These are phyloP conservation scores for Nymphicus hollandicus DNA, from an alignment of 2,113 vertebrate species.

Conservation along the genomic window DNA sequence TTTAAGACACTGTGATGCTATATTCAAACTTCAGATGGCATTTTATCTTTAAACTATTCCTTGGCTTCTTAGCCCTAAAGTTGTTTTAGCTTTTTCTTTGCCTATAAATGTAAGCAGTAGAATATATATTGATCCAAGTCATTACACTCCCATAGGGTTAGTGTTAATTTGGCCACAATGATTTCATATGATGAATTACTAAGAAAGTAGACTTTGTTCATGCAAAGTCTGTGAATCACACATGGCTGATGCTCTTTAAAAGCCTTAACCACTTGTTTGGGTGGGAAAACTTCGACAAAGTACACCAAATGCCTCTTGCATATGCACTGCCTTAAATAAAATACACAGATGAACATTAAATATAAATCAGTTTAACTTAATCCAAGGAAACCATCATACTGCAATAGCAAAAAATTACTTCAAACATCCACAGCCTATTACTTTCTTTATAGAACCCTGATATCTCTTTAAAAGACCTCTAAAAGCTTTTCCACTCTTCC, in stretches of 20 bases:
- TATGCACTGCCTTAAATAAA: background rate
- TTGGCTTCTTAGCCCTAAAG: background rate
- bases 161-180: background rate
- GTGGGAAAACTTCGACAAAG: background rate
- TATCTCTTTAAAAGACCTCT: background rate
- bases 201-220: background rate
- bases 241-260: background rate
- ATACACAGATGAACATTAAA: background rate
- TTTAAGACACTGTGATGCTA: background rate
- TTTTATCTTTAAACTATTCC: background rate
- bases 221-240: background rate
- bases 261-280: background rate
- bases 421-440: background rate
- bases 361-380: background rate
- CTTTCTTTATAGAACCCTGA: background rate
- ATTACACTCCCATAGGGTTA: background rate
- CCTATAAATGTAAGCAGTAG: background rate
- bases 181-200: background rate
- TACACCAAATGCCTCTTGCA: background rate
- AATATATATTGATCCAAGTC: background rate
- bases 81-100: background rate
- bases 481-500: background rate
- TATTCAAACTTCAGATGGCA: background rate
- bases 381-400: background rate
- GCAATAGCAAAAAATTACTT: background rate